Conservation (phyloP, 2,888 invertebrate genomes). For the Trissoscelio sp. region DNA sequence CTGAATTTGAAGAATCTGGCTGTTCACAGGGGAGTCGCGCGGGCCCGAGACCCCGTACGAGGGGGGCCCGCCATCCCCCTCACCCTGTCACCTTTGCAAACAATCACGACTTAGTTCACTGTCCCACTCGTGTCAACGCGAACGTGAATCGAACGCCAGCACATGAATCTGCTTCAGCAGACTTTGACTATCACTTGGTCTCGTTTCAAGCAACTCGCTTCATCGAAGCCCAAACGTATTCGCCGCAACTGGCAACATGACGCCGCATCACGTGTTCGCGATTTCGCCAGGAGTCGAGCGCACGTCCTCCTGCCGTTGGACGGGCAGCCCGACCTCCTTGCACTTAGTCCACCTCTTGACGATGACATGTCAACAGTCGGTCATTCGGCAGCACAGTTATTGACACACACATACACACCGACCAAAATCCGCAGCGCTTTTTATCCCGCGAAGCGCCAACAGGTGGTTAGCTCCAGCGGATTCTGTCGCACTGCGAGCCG, state of each 20-base stretch:
- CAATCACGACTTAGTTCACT: slow-evolving; percentile 31
- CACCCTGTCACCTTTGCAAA: slow-evolving; percentile 41
- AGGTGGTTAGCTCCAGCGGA: slow-evolving; percentile 76
- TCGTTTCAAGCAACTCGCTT: not conserved
- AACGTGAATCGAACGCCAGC: not conserved
- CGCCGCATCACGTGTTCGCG: slow-evolving; percentile 17
- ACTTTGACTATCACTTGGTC: not conserved
- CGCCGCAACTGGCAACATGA: slow-evolving; percentile 56
- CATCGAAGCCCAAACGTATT: not conserved
- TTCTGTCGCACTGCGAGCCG: slow-evolving; percentile 46
- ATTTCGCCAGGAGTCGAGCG: not conserved
- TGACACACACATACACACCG: too few relatives aligned
- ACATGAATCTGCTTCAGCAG: slow-evolving; percentile 16
- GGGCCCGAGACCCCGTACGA: slow-evolving; percentile 77
- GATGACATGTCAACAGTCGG: not conserved
- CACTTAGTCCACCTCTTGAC: not conserved
- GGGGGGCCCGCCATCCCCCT: slow-evolving; percentile 78
- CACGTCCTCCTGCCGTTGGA: not conserved
- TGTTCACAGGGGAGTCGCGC: slow-evolving; percentile 76
- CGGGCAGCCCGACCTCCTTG: not conserved
- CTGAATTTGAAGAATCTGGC: slow-evolving; percentile 9
- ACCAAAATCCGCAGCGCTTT: slow-evolving; percentile 32
- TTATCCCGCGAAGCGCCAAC: slow-evolving; percentile 73
- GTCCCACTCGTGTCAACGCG: slow-evolving; percentile 8
- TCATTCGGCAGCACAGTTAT: not conserved